Base-by-base conservation (phyloP, 2,113 vertebrate species). In the Xiphophorus couchianus region DNA sequence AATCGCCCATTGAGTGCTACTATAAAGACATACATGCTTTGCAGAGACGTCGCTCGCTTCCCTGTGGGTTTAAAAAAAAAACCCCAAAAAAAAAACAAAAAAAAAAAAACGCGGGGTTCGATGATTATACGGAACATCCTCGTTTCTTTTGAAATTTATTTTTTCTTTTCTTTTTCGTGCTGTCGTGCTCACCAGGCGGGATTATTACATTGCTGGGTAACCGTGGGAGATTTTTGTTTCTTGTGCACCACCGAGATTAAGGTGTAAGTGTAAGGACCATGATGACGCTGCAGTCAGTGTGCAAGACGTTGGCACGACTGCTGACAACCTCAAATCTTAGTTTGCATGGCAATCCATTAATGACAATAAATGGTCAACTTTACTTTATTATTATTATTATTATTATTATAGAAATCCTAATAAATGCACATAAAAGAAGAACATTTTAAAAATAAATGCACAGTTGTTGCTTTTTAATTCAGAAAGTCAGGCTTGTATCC, bases 1-100 rank as follows among this genome's bases (percentile, higher is more conserved):
- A 94, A 94, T 87, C 90, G 88, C 86, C 93, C 90, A 28, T 85
- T 89, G 92, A 94, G 93, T 91, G 91, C 82, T 69, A 44, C 86
- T 77, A 86, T 87, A 89, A 84, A 89, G 87, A 89, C 93, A 91
- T 65, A 77, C 90, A 86, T 84, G 86, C 76, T 86, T 73, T 82
- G 75, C 88, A 76, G 70, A 44, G 76, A 81, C 74, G 88, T 68
- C 80, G 51, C 70, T 73, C 62, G 80, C 77, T 73, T 84, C 83
- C 84, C 70, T 12, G 68, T 29, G 77, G 79, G 82, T 67, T 77
- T 62, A 66, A 81, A 64, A 63, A 61, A 61, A 61, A 60, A 28
- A 28, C 1, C 27, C n/a, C n/a, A n/a, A n/a, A n/a, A 33, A 33
- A 33, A 7, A 33, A 6, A 33, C 30, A 31, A 30, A 5, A 33